Conservation (phyloP, 1,140 invertebrate species). For the Neelides sp. region DNA sequence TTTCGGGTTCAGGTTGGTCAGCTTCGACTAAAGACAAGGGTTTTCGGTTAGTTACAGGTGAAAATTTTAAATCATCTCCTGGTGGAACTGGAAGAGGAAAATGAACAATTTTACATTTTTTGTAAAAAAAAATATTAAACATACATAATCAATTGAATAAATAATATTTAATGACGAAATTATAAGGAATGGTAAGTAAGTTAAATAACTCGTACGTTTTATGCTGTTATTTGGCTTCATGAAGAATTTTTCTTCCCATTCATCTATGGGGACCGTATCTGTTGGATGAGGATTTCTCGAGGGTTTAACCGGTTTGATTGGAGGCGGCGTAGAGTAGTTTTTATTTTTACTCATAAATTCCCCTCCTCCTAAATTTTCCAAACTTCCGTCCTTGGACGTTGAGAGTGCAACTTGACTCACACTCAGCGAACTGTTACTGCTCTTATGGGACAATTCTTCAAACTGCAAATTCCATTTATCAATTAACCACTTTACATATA, state of each 20-base stretch:
- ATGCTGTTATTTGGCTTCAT: slow-evolving; percentile 45
- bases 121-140: no score
- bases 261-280: slow-evolving; percentile 45
- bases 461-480: slow-evolving; percentile 41
- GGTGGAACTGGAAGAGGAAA: background rate
- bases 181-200: background rate
- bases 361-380: slow-evolving; percentile 46
- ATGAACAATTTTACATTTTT: no score
- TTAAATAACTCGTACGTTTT: background rate
- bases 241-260: slow-evolving; percentile 71
- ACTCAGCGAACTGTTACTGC: slow-evolving; percentile 61
- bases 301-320: slow-evolving; percentile 39
- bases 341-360: slow-evolving; percentile 39
- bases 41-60: no score
- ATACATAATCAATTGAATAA: background rate
- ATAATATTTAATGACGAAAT: background rate
- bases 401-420: slow-evolving; percentile 47
- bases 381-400: slow-evolving; percentile 42
- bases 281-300: slow-evolving; percentile 34
- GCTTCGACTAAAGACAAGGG: no score
- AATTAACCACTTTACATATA: background rate
- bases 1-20: no score
- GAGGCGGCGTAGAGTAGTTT: slow-evolving; percentile 39
- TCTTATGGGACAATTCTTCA: slow-evolving; percentile 75
- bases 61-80: background rate